Evolutionary conservation across 1,140 invertebrate species (phyloP).

Genomic region (Metaphire vulgaris): DNA sequence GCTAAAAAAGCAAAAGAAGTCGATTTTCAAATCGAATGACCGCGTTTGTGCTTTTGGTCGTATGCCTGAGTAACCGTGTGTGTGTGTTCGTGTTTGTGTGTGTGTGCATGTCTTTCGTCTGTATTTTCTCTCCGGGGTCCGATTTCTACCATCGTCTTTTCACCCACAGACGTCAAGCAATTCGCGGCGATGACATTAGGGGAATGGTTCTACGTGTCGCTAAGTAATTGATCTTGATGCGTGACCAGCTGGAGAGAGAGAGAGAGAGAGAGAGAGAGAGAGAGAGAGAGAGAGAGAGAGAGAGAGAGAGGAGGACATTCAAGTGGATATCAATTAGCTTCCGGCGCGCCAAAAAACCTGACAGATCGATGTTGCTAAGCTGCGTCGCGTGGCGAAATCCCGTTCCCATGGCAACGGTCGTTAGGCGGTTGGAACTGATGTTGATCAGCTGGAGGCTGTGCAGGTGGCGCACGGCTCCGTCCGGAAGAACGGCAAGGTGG

Average conservation of each 20-base stretch:
- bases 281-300: background rate
- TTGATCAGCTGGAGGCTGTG: constrained; percentile 37
- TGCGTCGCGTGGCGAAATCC: constrained; percentile 35
- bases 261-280: background rate
- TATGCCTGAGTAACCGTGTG: too few species aligned
- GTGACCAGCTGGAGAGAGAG: too few species aligned
- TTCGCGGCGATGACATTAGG: background rate
- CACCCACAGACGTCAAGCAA: background rate
- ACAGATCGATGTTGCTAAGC: constrained; percentile 22
- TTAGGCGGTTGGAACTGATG: constrained; percentile 38
- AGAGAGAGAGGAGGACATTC: background rate
- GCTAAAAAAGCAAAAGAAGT: too few species aligned
- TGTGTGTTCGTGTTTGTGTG: too few species aligned
- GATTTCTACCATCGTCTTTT: too few species aligned
- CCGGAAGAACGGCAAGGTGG: constrained; percentile 29
- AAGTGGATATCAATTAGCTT: background rate
- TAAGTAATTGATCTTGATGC: background rate
- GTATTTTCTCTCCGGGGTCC: too few species aligned
- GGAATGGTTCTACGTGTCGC: background rate
- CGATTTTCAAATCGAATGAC: too few species aligned
- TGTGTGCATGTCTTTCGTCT: too few species aligned
- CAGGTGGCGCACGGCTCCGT: constrained; percentile 30
- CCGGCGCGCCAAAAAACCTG: background rate
- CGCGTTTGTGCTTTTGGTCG: too few species aligned
- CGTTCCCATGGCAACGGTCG: constrained; percentile 32